Evolutionary conservation across 2,888 invertebrate genomes (phyloP).

Genomic region (Eupithecia vulgata): DNA sequence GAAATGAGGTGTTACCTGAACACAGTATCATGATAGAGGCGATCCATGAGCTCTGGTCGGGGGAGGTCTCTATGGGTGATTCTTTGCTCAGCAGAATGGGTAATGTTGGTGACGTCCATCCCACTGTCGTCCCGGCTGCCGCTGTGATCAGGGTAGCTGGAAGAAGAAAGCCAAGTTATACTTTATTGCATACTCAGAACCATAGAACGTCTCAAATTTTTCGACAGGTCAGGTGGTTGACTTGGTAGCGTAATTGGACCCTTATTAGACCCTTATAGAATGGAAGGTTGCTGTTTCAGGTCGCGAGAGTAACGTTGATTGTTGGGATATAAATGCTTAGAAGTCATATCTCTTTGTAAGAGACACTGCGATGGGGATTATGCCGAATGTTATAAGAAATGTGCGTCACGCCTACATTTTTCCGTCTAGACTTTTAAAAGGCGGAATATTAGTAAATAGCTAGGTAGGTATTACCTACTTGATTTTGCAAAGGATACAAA

Average conservation of each 20-base stretch:
- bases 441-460: not conserved
- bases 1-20: slow-evolving; percentile 64
- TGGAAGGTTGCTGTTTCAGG: not conserved
- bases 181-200: not conserved
- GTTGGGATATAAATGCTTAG: not conserved
- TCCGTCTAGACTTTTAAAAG: not conserved
- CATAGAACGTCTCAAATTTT: not conserved
- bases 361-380: not conserved
- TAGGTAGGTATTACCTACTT: not conserved
- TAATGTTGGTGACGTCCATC: slow-evolving; percentile 86
- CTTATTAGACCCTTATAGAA: not conserved
- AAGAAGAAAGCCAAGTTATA: slow-evolving; percentile 43
- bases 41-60: slow-evolving; percentile 86
- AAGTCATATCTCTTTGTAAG: not conserved
- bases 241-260: not conserved
- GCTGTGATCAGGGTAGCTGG: slow-evolving; percentile 81
- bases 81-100: slow-evolving; percentile 76
- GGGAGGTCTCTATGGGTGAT: slow-evolving; percentile 81
- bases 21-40: slow-evolving; percentile 86
- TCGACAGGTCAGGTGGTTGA: not conserved
- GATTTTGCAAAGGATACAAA: not conserved
- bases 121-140: slow-evolving; percentile 81
- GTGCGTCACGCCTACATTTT: not conserved
- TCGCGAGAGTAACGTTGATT: not conserved
- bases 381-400: not conserved